Base-by-base conservation (phyloP, 2,888 invertebrate species). In the Erynnis tages region DNA sequence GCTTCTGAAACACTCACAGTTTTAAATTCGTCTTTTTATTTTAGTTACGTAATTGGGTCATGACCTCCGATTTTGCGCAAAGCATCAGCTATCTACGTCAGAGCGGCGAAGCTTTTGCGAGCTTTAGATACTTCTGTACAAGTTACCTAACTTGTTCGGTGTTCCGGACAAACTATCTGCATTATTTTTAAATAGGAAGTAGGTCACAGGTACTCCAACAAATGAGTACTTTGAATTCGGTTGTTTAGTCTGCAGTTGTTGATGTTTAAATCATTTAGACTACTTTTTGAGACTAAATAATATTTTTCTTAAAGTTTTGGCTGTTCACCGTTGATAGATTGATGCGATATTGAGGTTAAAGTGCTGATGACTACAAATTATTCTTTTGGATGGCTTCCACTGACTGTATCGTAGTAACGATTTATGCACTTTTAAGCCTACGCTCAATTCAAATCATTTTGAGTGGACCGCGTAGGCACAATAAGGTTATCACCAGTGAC, bases 401-500 rank as follows among this genome's bases (percentile, higher is more conserved):
- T n/a, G n/a, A n/a, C n/a, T n/a, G n/a, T n/a, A n/a, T n/a, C n/a
- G n/a, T n/a, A n/a, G n/a, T n/a, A n/a, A n/a, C 21, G 3, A 21
- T 21, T 5, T 21, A 21, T 21, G 21, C 25, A 68, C 69, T 64
- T 60, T 67, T 73, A 75, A 79, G 73, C 77, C 69, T 65, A 67
- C 68, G 60, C 58, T 54, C 50, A 53, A 46, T 53, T 61, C 55
- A n/a, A n/a, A n/a, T n/a, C n/a, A n/a, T n/a, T n/a, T n/a, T n/a
- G 58, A 56, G 58, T 60, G 60, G 57, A 56, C 55, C 55, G 50
- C 55, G 84, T 82, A 69, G 82, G 85, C 65, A 83, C 74, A 71
- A n/a, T n/a, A 82, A 85, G 82, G 84, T 81, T 79, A 72, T 62
- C 57, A 72, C 61, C 57, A 60, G 65, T 82, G 81, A 79, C 82